A percentile compares a stretch with the other conserved stretches of the same genome.
These are phyloP conservation scores for Callocephalon fimbriatum DNA, from an alignment of 2,113 vertebrate genomes.

Conservation along the genomic window DNA sequence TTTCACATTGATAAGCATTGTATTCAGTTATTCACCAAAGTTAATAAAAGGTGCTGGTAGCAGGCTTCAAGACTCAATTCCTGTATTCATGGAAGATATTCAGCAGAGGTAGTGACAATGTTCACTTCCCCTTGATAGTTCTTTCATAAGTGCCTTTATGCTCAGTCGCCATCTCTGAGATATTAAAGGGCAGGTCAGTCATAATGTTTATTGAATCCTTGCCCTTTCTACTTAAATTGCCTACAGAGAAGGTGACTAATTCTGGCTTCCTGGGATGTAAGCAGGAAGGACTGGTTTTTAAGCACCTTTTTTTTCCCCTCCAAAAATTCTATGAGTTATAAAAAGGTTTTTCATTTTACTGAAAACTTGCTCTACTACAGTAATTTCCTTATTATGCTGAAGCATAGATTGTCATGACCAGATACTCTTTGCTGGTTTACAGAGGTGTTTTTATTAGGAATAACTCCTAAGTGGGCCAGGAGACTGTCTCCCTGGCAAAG, in stretches of 20 bases:
- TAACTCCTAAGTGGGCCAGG: not conserved
- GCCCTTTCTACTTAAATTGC: slow-evolving; percentile 27
- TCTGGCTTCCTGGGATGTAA: not conserved
- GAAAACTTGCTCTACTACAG: not conserved
- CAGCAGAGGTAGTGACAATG: not conserved
- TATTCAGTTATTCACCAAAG: not conserved
- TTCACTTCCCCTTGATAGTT: not conserved
- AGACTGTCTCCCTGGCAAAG: not conserved
- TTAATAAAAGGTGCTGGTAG: not conserved
- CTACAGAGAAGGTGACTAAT: not conserved
- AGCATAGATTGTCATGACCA: not conserved
- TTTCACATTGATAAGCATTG: not conserved
- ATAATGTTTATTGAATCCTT: slow-evolving; percentile 28
- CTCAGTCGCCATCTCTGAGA: not conserved
- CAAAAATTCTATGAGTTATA: not conserved
- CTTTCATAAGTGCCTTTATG: not conserved
- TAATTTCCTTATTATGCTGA: not conserved
- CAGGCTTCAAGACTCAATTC: not conserved
- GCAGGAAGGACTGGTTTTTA: not conserved
- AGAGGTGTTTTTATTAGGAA: not conserved
- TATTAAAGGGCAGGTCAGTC: not conserved
- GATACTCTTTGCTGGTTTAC: not conserved
- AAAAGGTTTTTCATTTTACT: not conserved
- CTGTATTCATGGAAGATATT: not conserved
- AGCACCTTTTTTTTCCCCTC: not conserved